Evolutionary conservation across 1,140 invertebrate species (phyloP).

Genomic region (Brachionus sp.): DNA sequence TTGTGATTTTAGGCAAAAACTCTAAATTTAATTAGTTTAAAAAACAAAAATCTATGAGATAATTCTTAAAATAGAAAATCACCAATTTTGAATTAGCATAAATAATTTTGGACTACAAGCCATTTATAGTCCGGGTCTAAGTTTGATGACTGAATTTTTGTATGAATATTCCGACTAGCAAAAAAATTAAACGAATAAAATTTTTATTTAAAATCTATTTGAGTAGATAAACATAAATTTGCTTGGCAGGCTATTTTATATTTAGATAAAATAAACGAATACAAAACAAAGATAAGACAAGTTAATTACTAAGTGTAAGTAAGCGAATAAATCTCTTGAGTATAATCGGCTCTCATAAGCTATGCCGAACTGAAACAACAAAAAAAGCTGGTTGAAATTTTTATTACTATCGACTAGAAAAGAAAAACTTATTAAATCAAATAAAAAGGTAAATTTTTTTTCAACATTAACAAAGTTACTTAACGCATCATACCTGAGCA

Average conservation of each 20-base stretch:
- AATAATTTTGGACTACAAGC: background rate
- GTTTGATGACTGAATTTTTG: background rate
- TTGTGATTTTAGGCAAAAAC: background rate
- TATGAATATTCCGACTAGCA: background rate
- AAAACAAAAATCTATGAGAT: background rate
- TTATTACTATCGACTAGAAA: background rate
- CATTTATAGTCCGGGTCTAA: too few species aligned
- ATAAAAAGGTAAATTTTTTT: slow-evolving; percentile 23
- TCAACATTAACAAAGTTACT: background rate
- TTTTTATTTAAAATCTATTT: background rate
- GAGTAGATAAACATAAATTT: background rate
- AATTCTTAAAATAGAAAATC: background rate
- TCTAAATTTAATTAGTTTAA: background rate
- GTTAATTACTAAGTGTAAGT: background rate
- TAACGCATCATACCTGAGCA: background rate
- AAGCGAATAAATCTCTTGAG: background rate
- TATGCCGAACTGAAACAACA: background rate
- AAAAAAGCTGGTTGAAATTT: background rate
- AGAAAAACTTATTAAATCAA: background rate
- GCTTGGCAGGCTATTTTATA: background rate
- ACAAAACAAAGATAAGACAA: background rate
- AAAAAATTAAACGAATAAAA: background rate
- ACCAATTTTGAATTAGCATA: background rate
- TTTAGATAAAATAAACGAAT: background rate
- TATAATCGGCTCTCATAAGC: background rate